These are phyloP conservation scores for Hipposideros larvatus DNA, from an alignment of 2,797 vertebrate species.

Conservation along the genomic window DNA sequence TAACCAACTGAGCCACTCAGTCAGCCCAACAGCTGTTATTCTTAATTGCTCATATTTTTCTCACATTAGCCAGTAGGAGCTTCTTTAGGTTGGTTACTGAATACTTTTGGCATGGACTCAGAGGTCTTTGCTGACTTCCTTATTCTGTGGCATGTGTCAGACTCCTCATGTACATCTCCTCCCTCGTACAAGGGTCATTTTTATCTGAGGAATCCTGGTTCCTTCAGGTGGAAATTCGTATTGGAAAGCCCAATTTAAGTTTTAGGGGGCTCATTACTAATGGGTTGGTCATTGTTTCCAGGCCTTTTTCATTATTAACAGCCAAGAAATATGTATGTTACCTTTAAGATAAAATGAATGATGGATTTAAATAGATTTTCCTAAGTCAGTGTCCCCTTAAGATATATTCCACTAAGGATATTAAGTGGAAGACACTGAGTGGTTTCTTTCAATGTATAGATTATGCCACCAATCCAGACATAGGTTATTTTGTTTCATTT, in stretches of 20 bases:
- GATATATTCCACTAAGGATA: not conserved
- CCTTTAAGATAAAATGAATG: conserved; percentile 45
- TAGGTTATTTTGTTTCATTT: not conserved
- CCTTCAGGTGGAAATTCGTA: not conserved
- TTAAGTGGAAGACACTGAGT: not conserved
- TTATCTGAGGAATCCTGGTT: not conserved
- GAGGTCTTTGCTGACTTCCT: not conserved
- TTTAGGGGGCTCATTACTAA: not conserved
- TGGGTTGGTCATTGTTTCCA: not conserved
- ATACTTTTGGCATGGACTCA: not conserved
- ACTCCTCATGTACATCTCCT: not conserved
- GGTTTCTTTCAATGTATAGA: not conserved
- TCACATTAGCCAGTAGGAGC: not conserved
- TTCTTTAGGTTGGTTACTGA: not conserved
- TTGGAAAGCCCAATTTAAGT: not conserved
- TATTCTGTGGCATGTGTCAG: not conserved
- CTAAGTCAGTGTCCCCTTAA: not conserved
- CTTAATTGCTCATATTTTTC: not conserved
- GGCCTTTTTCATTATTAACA: not conserved
- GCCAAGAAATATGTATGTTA: not conserved
- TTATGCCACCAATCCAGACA: not conserved
- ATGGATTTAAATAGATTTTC: not conserved
- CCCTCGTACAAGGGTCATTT: not conserved
- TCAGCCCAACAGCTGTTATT: not conserved
- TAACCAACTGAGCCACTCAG: too few species aligned